Percentiles rank a stretch among this genome's conserved stretches.
Conservation (phyloP, 35 echinoderm and acorn worm species). For the Stichopus chloronotus region DNA sequence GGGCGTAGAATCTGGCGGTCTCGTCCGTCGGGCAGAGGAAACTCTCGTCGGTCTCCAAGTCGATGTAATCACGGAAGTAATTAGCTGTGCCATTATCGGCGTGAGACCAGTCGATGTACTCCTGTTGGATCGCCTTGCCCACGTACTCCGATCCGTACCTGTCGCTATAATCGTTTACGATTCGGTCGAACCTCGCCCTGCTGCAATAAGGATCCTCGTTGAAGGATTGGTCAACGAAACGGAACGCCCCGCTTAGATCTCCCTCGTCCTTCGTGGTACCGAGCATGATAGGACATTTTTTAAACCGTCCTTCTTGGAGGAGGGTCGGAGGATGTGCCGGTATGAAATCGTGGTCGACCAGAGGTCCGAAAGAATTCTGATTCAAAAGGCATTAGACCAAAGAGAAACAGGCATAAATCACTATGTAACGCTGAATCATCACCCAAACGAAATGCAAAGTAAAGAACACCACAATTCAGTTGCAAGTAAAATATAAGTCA, state of each 20-base stretch:
- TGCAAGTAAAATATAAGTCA: background rate
- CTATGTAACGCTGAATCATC: background rate
- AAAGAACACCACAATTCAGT: background rate
- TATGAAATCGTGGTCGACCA: constrained; percentile 69
- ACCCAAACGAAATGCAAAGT: background rate
- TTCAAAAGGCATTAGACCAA: background rate
- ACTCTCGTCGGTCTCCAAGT: constrained; percentile 60
- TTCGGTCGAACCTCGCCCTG: constrained; percentile 37
- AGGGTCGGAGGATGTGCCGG: constrained; percentile 41
- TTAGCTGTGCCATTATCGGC: constrained; percentile 71
- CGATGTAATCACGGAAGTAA: constrained; percentile 60
- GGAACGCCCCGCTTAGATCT: constrained; percentile 17
- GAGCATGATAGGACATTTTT: constrained; percentile 63
- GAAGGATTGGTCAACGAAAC: constrained; percentile 23
- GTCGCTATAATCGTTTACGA: constrained; percentile 11
- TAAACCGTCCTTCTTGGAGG: constrained; percentile 48
- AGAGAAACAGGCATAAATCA: background rate
- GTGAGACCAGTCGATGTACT: constrained; percentile 81
- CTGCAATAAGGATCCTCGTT: constrained; percentile 46
- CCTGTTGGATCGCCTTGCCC: constrained; percentile 53
- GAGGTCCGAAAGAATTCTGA: constrained; percentile 60
- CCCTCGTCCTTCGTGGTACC: constrained; percentile 73
- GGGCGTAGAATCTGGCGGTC: constrained; percentile 47
- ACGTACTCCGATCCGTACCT: constrained; percentile 42
- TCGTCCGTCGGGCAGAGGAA: constrained; percentile 77